Percentiles rank a stretch among this genome's conserved stretches.
phyloP scores from a whole-genome alignment of 2,797 vertebrate species.

The Falco peregrinus region DNA sequence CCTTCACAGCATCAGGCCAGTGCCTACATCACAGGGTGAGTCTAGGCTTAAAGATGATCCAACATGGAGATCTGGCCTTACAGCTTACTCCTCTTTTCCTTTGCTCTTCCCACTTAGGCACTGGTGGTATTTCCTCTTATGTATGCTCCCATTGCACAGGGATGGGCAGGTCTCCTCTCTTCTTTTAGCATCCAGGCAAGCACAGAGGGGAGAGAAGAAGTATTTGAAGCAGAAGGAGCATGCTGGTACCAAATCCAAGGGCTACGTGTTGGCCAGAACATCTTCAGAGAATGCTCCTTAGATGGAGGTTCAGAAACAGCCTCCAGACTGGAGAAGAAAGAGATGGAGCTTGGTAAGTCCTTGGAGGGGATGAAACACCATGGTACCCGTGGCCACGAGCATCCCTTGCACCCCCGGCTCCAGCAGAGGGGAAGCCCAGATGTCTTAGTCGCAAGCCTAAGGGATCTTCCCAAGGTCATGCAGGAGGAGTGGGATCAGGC shows the following conservation, averaged over 20 bases:
- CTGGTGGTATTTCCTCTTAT: not conserved
- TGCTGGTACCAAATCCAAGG: not conserved
- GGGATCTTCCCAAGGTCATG: not conserved
- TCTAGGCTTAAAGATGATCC: not conserved
- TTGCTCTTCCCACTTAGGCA: not conserved
- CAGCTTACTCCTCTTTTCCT: not conserved
- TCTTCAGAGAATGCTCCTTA: not conserved
- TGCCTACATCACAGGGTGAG: fast-evolving
- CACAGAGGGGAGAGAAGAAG: not conserved
- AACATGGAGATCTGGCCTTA: not conserved
- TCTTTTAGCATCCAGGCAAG: not conserved
- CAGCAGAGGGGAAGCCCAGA: not conserved
- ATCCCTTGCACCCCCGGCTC: not conserved
- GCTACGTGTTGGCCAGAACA: not conserved
- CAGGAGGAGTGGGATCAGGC: not conserved
- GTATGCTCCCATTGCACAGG: not conserved
- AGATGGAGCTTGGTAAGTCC: not conserved
- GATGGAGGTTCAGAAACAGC: not conserved
- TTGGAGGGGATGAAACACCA: not conserved
- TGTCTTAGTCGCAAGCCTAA: not conserved
- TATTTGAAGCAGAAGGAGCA: not conserved
- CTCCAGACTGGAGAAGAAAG: not conserved
- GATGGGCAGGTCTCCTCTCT: not conserved
- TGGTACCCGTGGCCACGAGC: fast-evolving
- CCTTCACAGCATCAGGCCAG: not conserved